Base-by-base conservation (phyloP, 1,140 invertebrate genomes). In the Apis cerana region DNA sequence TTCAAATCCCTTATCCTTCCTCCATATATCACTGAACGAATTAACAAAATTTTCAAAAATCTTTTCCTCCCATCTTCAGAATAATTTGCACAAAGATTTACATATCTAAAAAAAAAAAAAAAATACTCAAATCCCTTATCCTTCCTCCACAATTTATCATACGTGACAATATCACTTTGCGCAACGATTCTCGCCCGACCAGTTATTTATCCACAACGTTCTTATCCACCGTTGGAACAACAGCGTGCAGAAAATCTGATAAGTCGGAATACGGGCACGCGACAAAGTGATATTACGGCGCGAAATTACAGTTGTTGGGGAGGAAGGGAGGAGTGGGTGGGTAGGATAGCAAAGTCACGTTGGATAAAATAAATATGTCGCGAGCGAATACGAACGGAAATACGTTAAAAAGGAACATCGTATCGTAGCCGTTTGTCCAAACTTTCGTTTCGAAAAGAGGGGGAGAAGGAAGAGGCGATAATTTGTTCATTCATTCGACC, bases 301-400 rank as follows among this genome's bases (percentile, higher is more conserved):
- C 11, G 23, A 59, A 56, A 69, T 77, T 69, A 69, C 43, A 33
- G 50, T 43, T 43, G 33, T 3, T 43, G 33, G 0, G 0, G 33
- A 5, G 4, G 13, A 0, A 0, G 8, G n/a, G 5, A 12, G 61
- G n/a, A 4, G 7, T 8, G 33, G 3, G 33, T 33, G 27, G 27
- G n/a, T 78, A 33, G 1, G 65, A 59, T 69, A 23, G 8, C 5
- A 15, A 8, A 19, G 19, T 10, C 33, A 67, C 3, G 65, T 67
- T 43, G 64, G 33, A 27, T 27, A 27, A 58, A 58, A 59, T 69
- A 76, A 76, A 76, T 76, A 33, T 43, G 15, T 76, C 48, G 5
- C 7, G 61, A 3, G 27, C 13, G 3, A n/a, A 50, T 23, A 8
- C 54, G 33, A 56, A 17, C 15, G 33, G 5, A 43, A 43, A 43